A percentile compares a stretch with the other conserved stretches of the same genome.
Evolutionary conservation across 1,140 invertebrate genomes (phyloP).

Genomic region (Lepidurus arcticus): DNA sequence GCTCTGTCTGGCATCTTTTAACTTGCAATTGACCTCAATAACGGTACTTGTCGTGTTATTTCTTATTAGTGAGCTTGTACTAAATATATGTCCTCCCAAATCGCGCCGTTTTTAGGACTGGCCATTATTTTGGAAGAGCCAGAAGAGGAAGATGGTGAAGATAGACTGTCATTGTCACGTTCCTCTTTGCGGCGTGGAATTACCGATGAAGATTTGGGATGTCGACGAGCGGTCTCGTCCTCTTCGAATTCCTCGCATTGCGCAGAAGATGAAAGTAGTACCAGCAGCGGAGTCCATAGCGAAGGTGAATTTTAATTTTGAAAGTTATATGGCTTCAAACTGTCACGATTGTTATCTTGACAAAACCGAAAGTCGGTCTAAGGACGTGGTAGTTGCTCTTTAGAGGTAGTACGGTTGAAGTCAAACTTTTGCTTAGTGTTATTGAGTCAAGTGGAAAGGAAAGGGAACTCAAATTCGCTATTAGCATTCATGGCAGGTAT

Average conservation of each 20-base stretch:
- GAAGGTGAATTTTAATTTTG: conserved; percentile 15
- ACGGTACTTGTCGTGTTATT: background rate
- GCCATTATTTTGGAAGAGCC: conserved; percentile 34
- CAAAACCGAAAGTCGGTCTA: no score
- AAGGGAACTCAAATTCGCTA: no score
- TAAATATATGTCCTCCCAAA: background rate
- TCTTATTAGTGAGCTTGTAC: background rate
- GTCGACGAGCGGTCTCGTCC: background rate
- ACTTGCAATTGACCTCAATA: conserved; percentile 6
- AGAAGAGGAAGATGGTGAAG: conserved; percentile 32
- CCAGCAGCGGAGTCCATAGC: conserved; percentile 29
- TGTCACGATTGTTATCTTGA: no score
- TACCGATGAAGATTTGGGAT: background rate
- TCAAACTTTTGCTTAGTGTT: no score
- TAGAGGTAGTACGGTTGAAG: no score
- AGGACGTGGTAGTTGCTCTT: no score
- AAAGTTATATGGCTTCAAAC: background rate
- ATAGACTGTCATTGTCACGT: background rate
- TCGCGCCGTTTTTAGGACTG: conserved; percentile 19
- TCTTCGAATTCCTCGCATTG: conserved; percentile 8
- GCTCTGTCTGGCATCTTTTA: background rate
- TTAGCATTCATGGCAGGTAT: no score
- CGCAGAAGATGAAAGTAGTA: conserved; percentile 1
- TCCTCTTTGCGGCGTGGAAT: background rate
- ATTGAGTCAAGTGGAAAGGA: no score